Evolutionary conservation across 1,140 invertebrate genomes (phyloP).

Genomic region (Brachionus koreanus): DNA sequence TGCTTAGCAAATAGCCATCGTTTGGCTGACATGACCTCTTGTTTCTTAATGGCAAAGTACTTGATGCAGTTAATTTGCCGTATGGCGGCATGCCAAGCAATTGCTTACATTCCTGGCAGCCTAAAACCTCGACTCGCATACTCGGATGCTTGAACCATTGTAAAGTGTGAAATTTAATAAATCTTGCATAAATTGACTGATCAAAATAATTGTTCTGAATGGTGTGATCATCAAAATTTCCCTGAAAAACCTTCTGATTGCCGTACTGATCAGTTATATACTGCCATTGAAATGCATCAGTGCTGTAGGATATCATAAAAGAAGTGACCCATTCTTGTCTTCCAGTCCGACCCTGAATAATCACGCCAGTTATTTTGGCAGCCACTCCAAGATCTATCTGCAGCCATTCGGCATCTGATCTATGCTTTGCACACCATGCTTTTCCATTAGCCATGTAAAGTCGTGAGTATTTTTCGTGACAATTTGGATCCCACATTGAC

Average conservation of each 20-base stretch:
- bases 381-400: conserved; percentile 61
- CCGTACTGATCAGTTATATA: conserved; percentile 61
- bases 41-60: conserved; percentile 55
- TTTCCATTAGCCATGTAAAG: conserved; percentile 61
- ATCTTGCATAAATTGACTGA: conserved; percentile 60
- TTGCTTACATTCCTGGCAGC: conserved; percentile 64
- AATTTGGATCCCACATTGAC: conserved; percentile 59
- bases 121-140: conserved; percentile 62
- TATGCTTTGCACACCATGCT: conserved; percentile 63
- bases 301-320: conserved; percentile 61
- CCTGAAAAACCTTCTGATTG: conserved; percentile 60
- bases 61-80: conserved; percentile 61
- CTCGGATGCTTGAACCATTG: conserved; percentile 62
- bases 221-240: conserved; percentile 61
- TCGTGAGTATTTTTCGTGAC: conserved; percentile 62
- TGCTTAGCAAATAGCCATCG: conserved; percentile 62
- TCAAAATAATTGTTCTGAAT: conserved; percentile 61
- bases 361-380: conserved; percentile 61
- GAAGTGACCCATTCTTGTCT: conserved; percentile 61
- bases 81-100: conserved; percentile 62
- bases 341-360: conserved; percentile 62
- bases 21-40: conserved; percentile 62
- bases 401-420: conserved; percentile 63
- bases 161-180: conserved; percentile 62
- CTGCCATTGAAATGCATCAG: conserved; percentile 61